Percentiles rank a stretch among this genome's conserved stretches.
Conservation (phyloP, 2,888 invertebrate genomes). For the Cantharis rustica region DNA sequence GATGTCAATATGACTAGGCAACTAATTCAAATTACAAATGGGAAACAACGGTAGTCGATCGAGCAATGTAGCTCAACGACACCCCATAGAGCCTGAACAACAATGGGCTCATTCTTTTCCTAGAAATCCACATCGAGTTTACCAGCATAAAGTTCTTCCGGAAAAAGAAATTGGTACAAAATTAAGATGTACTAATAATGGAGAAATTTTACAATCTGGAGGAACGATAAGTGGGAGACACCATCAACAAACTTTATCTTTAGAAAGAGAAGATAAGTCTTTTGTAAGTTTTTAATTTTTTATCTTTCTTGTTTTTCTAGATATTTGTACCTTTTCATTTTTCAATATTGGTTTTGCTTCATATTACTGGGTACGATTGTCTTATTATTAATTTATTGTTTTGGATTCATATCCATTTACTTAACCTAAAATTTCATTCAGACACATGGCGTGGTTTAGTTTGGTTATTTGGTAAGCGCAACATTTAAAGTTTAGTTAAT, state of each 20-base stretch:
- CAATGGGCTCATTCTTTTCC: slow-evolving; percentile 50
- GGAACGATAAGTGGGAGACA: slow-evolving; percentile 79
- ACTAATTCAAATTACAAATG: slow-evolving; percentile 41
- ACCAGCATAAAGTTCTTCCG: slow-evolving; percentile 65
- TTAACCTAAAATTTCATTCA: no score
- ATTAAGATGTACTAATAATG: slow-evolving; percentile 80
- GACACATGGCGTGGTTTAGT: no score
- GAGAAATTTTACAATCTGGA: slow-evolving; percentile 79
- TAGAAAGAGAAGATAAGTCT: slow-evolving; percentile 23
- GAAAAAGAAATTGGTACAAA: slow-evolving; percentile 65
- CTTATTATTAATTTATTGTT: no score
- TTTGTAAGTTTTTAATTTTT: slow-evolving; percentile 11
- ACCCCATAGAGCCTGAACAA: slow-evolving; percentile 36
- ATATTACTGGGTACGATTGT: no score
- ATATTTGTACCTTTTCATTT: no score
- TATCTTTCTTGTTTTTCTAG: no score
- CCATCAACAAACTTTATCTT: slow-evolving; percentile 24
- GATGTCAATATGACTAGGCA: slow-evolving; percentile 24
- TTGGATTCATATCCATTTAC: no score
- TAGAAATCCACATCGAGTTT: slow-evolving; percentile 39
- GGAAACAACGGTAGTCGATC: slow-evolving; percentile 55
- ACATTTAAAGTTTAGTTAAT: no score
- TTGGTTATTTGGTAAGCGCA: no score
- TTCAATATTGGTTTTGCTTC: no score
- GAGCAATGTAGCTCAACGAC: slow-evolving; percentile 42